Evolutionary conservation across 2,797 vertebrate species (phyloP).

Genomic region (Emydoidea blandingii): DNA sequence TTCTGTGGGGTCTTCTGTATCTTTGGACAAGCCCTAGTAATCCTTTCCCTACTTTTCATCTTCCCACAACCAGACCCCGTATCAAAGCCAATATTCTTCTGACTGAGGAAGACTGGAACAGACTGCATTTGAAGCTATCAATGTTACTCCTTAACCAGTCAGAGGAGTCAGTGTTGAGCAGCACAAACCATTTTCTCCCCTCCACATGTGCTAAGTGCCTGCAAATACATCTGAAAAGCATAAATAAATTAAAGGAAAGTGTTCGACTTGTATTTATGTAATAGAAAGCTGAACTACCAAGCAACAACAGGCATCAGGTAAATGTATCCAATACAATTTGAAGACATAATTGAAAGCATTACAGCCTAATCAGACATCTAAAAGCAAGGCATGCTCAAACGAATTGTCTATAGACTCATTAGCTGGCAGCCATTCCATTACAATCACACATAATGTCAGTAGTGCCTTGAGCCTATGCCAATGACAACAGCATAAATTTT

Average conservation of each 20-base stretch:
- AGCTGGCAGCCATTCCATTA: constrained; percentile 86
- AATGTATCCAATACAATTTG: constrained; percentile 82
- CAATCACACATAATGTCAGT: constrained; percentile 85
- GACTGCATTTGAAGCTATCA: background rate
- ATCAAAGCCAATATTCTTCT: background rate
- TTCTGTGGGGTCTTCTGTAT: background rate
- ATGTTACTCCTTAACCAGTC: constrained; percentile 46
- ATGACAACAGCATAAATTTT: constrained; percentile 89
- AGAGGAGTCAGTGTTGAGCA: constrained; percentile 80
- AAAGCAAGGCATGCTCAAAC: constrained; percentile 85
- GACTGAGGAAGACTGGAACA: background rate
- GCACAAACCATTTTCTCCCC: constrained; percentile 40
- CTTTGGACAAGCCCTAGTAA: background rate
- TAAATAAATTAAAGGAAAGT: constrained; percentile 79
- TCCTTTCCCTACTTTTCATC: background rate
- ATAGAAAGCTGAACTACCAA: constrained; percentile 81
- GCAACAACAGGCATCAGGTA: constrained; percentile 83
- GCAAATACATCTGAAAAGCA: constrained; percentile 75
- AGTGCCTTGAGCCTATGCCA: constrained; percentile 85
- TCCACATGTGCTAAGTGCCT: constrained; percentile 68
- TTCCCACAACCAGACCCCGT: background rate
- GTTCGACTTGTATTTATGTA: constrained; percentile 78
- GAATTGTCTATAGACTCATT: constrained; percentile 87
- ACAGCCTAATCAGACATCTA: constrained; percentile 87
- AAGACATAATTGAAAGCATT: constrained; percentile 86